A percentile compares a stretch with the other conserved stretches of the same genome.
Conservation (phyloP, 2,113 vertebrate species). For the Hippoglossus stenolepis region DNA sequence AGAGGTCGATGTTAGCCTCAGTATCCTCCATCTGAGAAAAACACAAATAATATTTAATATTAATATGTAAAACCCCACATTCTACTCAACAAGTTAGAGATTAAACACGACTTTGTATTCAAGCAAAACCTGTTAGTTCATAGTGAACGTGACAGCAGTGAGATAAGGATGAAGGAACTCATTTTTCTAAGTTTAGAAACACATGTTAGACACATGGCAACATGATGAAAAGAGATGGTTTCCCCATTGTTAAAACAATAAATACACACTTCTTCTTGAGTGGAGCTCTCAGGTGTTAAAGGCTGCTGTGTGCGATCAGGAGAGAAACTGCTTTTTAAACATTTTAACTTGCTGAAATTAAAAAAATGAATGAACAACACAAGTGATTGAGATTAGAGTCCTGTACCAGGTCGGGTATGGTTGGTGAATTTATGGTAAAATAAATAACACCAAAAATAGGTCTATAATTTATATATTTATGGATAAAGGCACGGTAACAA, state of each 20-base stretch:
- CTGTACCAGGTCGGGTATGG: no score
- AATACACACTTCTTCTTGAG: neutral
- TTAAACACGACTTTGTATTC: neutral
- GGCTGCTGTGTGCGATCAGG: neutral
- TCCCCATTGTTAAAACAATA: neutral
- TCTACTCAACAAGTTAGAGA: neutral
- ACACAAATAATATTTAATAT: no score
- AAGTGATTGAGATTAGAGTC: neutral
- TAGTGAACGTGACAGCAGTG: neutral
- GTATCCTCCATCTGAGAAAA: no score
- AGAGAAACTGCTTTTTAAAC: neutral
- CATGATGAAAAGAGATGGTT: neutral
- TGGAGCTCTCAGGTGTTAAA: neutral
- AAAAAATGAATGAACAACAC: neutral
- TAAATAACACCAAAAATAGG: no score
- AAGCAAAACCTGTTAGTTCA: neutral
- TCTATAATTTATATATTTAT: no score
- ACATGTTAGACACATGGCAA: neutral
- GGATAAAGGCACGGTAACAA: no score
- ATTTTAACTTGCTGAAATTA: neutral
- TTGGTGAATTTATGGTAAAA: no score
- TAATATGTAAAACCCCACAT: no score
- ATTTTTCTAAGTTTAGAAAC: neutral
- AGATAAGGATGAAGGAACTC: neutral
- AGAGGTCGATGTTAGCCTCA: no score